These are phyloP conservation scores for Drosophila novamexicana DNA, from an alignment of 1,140 invertebrate species.

Conservation along the genomic window DNA sequence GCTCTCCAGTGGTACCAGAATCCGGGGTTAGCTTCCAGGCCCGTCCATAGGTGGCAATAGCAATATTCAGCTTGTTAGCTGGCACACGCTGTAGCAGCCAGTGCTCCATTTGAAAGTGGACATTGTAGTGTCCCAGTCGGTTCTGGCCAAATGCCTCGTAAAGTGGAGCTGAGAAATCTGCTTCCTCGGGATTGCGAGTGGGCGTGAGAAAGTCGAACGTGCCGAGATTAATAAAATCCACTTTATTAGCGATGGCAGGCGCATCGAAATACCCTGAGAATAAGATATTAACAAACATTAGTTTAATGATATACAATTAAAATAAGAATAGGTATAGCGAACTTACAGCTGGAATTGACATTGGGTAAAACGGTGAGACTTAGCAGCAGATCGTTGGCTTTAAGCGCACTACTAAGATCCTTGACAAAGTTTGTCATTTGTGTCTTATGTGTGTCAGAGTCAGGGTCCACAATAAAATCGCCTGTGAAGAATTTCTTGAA, in stretches of 20 bases:
- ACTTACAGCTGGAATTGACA: slow-evolving; percentile 89
- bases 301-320: neutral
- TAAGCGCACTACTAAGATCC: slow-evolving; percentile 88
- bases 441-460: slow-evolving; percentile 90
- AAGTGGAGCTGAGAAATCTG: slow-evolving; percentile 89
- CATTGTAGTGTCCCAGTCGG: slow-evolving; percentile 88
- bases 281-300: neutral
- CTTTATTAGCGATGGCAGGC: slow-evolving; percentile 88
- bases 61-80: slow-evolving; percentile 91
- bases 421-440: slow-evolving; percentile 90
- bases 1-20: slow-evolving; percentile 89
- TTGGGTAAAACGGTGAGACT: slow-evolving; percentile 90
- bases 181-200: slow-evolving; percentile 89
- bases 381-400: slow-evolving; percentile 87
- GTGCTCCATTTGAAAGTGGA: slow-evolving; percentile 87
- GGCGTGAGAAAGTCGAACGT: slow-evolving; percentile 92
- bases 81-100: slow-evolving; percentile 88
- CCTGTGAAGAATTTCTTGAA: slow-evolving; percentile 90
- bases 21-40: slow-evolving; percentile 92
- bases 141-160: slow-evolving; percentile 87
- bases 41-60: slow-evolving; percentile 92
- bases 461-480: slow-evolving; percentile 89
- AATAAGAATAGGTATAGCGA: neutral
- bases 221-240: slow-evolving; percentile 92
- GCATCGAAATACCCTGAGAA: slow-evolving; percentile 90